Evolutionary conservation across 2,113 vertebrate genomes (phyloP), one percentile per base, ranked within the genome.

Genomic region (Pipra filicauda): DNA sequence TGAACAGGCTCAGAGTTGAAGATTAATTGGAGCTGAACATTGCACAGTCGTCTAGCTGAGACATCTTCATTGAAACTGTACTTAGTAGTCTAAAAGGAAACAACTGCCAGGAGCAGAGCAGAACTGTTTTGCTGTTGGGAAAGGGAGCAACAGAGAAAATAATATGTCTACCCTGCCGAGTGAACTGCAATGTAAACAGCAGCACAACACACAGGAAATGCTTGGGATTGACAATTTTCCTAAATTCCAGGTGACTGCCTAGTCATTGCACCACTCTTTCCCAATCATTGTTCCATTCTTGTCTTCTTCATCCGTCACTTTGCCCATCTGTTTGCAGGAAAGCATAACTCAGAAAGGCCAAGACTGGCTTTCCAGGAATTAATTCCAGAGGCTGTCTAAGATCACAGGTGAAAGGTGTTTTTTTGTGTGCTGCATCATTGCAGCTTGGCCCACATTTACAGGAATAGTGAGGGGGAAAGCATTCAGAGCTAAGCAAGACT

Each of bases 371-470:
- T 95, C 93, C 90, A 96, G 93, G 93, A 97, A 95, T 92, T 95
- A 92, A 91, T 93, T 96, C 79, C 83, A 91, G n/a, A 62, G 73
- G 73, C 92, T 94, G 92, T 61, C 69, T 96, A 59, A 84, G 80
- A 96, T 95, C 90, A 96, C 49, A 97, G 33, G 61, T 91, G 72
- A 92, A 95, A 93, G 85, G 93, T 93, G 85, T 78, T 96, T 95
- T 94, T 92, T 72, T 78, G 54, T 59, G 35, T 87, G 93, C 88
- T 89, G 92, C 88, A 93, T 92, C 90, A 70, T 92, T 93, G 96
- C 85, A 94, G 88, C 44, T 93, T 91, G 96, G 88, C 86, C 95
- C 93, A 95, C 95, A 93, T 95, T 95, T 93, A 86, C 69, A 81
- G 66, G 83, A 93, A 86, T 57, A 93, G 76, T 12, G 23, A 95